Conservation (phyloP, 2,797 vertebrate genomes). For the Mastacembelus armatus region DNA sequence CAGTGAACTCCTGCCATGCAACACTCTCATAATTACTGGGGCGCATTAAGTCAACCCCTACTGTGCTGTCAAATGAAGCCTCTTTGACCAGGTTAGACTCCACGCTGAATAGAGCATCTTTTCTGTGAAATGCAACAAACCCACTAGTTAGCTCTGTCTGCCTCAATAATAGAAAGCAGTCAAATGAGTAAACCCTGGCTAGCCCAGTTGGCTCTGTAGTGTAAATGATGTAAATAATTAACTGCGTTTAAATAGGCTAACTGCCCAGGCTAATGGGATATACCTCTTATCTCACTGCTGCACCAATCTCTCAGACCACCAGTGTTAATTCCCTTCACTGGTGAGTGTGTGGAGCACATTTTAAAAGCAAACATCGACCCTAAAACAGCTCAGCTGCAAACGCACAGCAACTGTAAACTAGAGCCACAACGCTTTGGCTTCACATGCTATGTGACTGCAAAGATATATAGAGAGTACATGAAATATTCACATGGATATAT, state of each 20-base stretch:
- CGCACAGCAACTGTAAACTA: slow-evolving; percentile 4
- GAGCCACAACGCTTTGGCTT: slow-evolving; percentile 14
- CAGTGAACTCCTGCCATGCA: slow-evolving; percentile 52
- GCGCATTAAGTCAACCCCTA: slow-evolving; percentile 40
- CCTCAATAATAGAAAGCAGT: slow-evolving; percentile 42
- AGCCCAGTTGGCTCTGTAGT: slow-evolving; percentile 49
- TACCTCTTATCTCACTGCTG: slow-evolving; percentile 68
- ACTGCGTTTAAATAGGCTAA: slow-evolving; percentile 72
- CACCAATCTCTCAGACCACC: slow-evolving; percentile 56
- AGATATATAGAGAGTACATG: slow-evolving; percentile 34
- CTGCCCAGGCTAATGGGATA: slow-evolving; percentile 62
- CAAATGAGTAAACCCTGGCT: slow-evolving; percentile 61
- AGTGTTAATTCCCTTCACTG: slow-evolving; percentile 40
- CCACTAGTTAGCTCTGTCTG: slow-evolving; percentile 17
- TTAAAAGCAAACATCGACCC: slow-evolving; percentile 41
- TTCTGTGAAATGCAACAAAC: slow-evolving; percentile 36
- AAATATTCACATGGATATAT: slow-evolving; percentile 49
- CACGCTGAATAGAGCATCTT: slow-evolving; percentile 9
- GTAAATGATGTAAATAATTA: slow-evolving; percentile 78
- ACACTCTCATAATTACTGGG: slow-evolving; percentile 63
- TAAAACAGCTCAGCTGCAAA: slow-evolving; percentile 9
- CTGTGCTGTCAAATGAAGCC: slow-evolving; percentile 27
- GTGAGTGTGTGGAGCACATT: slow-evolving; percentile 22
- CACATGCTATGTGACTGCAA: slow-evolving; percentile 11
- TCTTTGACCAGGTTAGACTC: slow-evolving; percentile 18